Base-by-base conservation (phyloP, 2,888 invertebrate species). In the Ischnura elegans region DNA sequence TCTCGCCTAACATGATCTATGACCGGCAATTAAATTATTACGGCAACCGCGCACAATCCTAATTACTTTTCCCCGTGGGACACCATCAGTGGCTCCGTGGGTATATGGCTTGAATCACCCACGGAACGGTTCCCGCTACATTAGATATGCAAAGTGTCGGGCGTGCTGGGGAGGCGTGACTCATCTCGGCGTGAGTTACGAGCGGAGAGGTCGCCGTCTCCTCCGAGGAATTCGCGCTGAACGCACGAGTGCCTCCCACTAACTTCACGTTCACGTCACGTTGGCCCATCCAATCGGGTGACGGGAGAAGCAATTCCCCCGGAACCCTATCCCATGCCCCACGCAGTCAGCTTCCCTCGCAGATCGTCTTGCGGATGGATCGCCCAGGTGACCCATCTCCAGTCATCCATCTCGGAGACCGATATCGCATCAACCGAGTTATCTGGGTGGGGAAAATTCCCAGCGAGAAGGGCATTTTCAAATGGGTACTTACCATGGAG, bases 181-280 rank as follows among this genome's bases (percentile, higher is more conserved):
- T 66, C 66, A 66, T 29, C 66, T 66, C 66, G 25, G 25, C 51
- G 76, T 76, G 76, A 76, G 76, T 76, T 76, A 76, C 36, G 76
- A 76, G 29, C 2, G 76, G 25, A 2, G 29, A 13, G 76, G 76
- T 76, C 76, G 76, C 13, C 76, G 76, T 76, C 76, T 29, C 13
- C 76, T 2, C 51, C 1, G 76, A 36, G 36, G 29, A 76, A 4
- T n/a, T n/a, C n/a, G n/a, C 51, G 51, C 51, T 3, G n/a, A n/a
- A 51, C 4, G 51, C n/a, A 25, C 61, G 4, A 13, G 4, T 19
- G 6, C 61, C n/a, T 25, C 61, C n/a, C n/a, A 8, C 61, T 6
- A 25, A 61, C 29, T 76, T 36, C 76, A 76, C 76, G 76, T 36
- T 29, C 76, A 6, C 29, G 76, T 76, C 76, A 76, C 76, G 76